Evolutionary conservation across 2,113 vertebrate genomes (phyloP).

Genomic region (Oenanthe melanoleuca): DNA sequence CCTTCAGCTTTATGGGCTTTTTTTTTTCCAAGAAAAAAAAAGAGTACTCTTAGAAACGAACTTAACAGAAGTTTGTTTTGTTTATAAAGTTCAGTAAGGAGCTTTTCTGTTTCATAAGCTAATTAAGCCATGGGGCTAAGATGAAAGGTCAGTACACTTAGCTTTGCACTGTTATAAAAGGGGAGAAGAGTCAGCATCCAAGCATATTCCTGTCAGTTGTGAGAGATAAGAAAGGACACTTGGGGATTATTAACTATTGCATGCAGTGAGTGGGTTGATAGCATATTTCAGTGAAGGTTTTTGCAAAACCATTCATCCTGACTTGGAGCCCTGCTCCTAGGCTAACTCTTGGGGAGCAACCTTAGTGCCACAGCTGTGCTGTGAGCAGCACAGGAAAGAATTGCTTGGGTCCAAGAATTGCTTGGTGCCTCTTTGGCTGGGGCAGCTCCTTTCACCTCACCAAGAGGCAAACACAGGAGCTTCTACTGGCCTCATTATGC

Average conservation of each 20-base stretch:
- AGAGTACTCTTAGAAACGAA: conserved; percentile 1
- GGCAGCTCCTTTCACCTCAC: neutral
- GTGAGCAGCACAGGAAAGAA: neutral
- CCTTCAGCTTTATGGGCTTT: neutral
- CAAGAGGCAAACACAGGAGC: neutral
- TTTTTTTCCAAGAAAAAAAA: neutral
- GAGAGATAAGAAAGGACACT: conserved; percentile 8
- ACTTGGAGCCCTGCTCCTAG: neutral
- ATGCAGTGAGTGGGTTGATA: neutral
- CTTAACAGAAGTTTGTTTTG: conserved; percentile 61
- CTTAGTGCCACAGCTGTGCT: neutral
- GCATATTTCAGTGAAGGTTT: neutral
- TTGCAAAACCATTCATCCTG: neutral
- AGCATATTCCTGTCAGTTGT: neutral
- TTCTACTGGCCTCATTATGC: neutral
- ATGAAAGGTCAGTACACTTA: conserved; percentile 41
- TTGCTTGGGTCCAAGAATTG: fast-evolving
- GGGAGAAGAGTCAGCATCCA: neutral
- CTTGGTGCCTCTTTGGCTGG: fast-evolving
- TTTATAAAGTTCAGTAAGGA: conserved; percentile 58
- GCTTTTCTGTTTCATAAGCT: conserved; percentile 71
- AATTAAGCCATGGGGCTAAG: conserved; percentile 45
- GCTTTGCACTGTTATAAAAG: neutral
- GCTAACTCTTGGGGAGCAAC: neutral
- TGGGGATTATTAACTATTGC: conserved; percentile 11